Percentiles rank a stretch among this genome's conserved stretches.
These are phyloP conservation scores for Apantesis nais DNA, from an alignment of 2,888 invertebrate species.

Conservation along the genomic window DNA sequence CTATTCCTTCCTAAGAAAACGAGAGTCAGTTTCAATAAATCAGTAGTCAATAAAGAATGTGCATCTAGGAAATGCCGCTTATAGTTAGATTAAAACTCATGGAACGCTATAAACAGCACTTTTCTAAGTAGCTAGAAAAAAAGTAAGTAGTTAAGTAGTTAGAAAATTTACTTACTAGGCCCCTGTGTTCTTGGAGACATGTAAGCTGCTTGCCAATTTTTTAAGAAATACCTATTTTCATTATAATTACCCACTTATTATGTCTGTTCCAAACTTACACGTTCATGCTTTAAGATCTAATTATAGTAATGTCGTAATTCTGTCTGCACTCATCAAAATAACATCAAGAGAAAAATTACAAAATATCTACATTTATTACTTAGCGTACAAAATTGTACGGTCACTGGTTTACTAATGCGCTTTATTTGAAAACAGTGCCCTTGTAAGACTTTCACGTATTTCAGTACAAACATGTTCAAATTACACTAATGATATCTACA, in stretches of 20 bases:
- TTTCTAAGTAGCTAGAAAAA: too few relatives aligned
- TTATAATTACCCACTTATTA: not conserved
- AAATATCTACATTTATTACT: not conserved
- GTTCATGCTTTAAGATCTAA: not conserved
- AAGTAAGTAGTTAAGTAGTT: too few relatives aligned
- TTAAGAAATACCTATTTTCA: not conserved
- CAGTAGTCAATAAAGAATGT: not conserved
- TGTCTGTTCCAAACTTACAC: not conserved
- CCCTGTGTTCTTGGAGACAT: too few relatives aligned
- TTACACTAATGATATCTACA: not conserved
- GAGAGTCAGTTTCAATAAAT: conserved; percentile 19
- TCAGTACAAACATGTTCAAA: not conserved
- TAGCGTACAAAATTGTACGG: not conserved
- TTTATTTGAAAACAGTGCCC: not conserved
- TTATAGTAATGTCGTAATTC: not conserved
- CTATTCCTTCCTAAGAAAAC: too few relatives aligned
- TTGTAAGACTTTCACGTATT: not conserved
- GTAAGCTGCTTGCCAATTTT: not conserved
- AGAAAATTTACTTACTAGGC: not conserved
- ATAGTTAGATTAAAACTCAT: too few relatives aligned
- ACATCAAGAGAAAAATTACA: not conserved
- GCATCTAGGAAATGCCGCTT: not conserved
- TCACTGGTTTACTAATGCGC: not conserved
- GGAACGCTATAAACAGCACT: too few relatives aligned
- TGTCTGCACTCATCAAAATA: conserved; percentile 2